Evolutionary conservation across 2,888 invertebrate species (phyloP).

Genomic region (Hetaerina titia): DNA sequence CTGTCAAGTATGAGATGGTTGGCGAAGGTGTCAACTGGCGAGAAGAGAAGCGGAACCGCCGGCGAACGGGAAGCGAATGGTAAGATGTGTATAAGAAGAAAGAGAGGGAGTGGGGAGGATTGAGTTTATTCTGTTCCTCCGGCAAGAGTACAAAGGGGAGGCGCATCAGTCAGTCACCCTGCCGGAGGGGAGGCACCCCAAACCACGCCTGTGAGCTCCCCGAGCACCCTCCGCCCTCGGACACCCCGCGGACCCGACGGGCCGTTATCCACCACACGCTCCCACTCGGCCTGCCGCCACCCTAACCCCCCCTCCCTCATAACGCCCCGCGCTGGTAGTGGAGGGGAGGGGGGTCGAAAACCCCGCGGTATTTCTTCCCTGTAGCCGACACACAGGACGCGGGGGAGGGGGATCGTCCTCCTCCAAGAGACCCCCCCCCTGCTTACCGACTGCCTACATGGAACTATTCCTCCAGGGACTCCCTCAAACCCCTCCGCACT

Average conservation of each 20-base stretch:
- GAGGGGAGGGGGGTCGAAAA: background rate
- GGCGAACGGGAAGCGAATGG: background rate
- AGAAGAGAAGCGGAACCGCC: background rate
- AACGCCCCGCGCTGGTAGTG: background rate
- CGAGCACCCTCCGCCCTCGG: background rate
- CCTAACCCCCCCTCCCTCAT: background rate
- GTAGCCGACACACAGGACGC: background rate
- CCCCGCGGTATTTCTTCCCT: background rate
- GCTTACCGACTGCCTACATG: background rate
- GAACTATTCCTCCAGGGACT: too few relatives aligned
- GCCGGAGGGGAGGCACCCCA: background rate
- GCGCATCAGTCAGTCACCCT: slow-evolving; percentile 31
- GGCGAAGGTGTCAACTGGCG: background rate
- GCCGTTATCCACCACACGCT: slow-evolving; percentile 53
- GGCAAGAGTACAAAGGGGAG: background rate
- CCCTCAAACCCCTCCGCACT: background rate
- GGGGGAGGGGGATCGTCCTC: background rate
- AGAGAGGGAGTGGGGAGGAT: background rate
- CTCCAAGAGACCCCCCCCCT: background rate
- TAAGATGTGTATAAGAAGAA: background rate
- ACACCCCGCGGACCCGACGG: background rate
- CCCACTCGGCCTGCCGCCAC: background rate
- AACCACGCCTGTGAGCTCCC: slow-evolving; percentile 40
- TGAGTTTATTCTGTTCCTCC: too few relatives aligned
- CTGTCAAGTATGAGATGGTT: background rate